A percentile compares a stretch with the other conserved stretches of the same genome.
Evolutionary conservation across 2,113 vertebrate genomes (phyloP).

Genomic region (Mustelus asterias): DNA sequence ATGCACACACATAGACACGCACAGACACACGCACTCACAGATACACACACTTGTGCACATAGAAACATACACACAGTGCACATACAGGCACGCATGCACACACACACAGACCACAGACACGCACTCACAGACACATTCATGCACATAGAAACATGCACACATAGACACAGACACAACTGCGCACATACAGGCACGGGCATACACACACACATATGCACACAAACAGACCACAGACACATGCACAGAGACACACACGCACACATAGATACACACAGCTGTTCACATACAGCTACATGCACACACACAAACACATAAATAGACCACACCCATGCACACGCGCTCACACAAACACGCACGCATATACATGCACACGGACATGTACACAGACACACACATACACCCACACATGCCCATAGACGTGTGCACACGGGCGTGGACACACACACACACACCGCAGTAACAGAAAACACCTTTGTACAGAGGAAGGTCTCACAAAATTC

Average conservation of each 20-base stretch:
- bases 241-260: too few relatives aligned
- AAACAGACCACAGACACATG: neutral
- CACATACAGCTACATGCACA: too few relatives aligned
- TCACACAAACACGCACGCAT: too few relatives aligned
- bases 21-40: too few relatives aligned
- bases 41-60: neutral
- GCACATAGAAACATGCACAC: neutral
- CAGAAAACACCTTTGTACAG: neutral
- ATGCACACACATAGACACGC: too few relatives aligned
- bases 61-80: neutral
- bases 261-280: neutral
- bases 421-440: neutral
- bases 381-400: neutral
- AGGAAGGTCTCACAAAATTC: neutral
- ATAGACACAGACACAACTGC: too few relatives aligned
- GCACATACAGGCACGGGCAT: neutral
- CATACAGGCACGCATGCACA: neutral
- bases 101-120: too few relatives aligned
- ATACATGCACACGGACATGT: neutral
- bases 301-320: too few relatives aligned
- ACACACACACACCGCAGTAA: neutral
- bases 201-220: neutral
- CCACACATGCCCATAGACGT: neutral
- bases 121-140: neutral
- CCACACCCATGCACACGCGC: neutral